Base-by-base conservation (phyloP, 1,140 invertebrate genomes). In the Drosophila santomea region DNA sequence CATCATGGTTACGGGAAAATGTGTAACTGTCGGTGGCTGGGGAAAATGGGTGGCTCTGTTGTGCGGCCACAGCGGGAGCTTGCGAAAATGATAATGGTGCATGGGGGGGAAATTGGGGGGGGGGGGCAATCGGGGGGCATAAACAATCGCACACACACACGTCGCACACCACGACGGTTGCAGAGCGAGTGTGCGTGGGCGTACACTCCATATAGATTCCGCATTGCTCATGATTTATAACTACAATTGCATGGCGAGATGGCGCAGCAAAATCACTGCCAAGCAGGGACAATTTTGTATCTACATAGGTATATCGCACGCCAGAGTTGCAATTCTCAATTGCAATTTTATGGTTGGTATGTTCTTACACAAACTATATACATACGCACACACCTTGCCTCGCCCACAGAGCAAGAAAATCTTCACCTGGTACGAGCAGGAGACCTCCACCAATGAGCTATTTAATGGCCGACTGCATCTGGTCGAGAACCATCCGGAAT, bases 391-490 rank as follows among this genome's bases (percentile, higher is more conserved):
- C 17, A 17, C 17, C 17, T 17, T 32, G 3, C 7, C 8, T 39
- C 2, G 4, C 3, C 39, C 0, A 23, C 91, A 97, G 96, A 94
- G 94, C 50, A 94, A 95, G 83, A 94, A 93, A 44, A 94, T 96
- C 28, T 96, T 96, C 90, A 95, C 96, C n/a, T 97, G 96, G 96
- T 95, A 96, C 90, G 96, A 97, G 81, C 96, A 95, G 62, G 94
- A 94, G 25, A 93, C 95, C 17, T 94, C 95, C 36, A 94, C 95
- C 41, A 94, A 94, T 28, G 95, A 96, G 68, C 95, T 95, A 0
- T 98, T 96, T 92, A 94, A 94, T 10, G 96, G 96, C 10, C 94
- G 97, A 47, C 95, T 98, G 73, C 94, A 94, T 89, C 93, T 95
- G 44, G 84, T 95, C 8, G 93, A 94, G 12, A 93, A 94, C 12